Conservation (phyloP, 64 coral and sea anemone species). For the Stylophora pistillata region DNA sequence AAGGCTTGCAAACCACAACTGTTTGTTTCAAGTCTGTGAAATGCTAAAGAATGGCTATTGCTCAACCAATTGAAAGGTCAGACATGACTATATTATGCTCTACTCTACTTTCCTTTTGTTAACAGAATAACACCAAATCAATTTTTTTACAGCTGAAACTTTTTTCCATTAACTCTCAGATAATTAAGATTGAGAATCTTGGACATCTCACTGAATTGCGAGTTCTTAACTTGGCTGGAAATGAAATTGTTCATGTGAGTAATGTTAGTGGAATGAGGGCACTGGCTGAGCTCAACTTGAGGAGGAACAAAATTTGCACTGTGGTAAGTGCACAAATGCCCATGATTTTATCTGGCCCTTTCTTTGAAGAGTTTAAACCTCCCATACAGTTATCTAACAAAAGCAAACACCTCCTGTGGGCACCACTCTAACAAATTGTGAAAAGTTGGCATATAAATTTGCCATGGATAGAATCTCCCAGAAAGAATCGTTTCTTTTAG, state of each 20-base stretch:
- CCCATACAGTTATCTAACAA: too few relatives aligned
- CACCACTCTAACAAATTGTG: too few relatives aligned
- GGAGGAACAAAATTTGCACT: conserved; percentile 88
- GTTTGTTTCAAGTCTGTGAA: too few relatives aligned
- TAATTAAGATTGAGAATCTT: conserved; percentile 92
- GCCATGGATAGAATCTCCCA: too few relatives aligned
- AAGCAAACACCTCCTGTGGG: too few relatives aligned
- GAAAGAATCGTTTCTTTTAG: too few relatives aligned
- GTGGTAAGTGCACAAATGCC: conserved; percentile 53
- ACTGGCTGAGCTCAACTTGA: conserved; percentile 86
- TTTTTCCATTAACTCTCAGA: conserved; percentile 36
- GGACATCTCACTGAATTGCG: conserved; percentile 76
- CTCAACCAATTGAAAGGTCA: too few relatives aligned
- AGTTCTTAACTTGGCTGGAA: conserved; percentile 92
- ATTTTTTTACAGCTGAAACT: not conserved
- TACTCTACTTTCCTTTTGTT: not conserved
- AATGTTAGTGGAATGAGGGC: conserved; percentile 86
- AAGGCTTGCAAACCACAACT: too few relatives aligned
- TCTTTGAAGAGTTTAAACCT: not conserved
- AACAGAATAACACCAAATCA: not conserved
- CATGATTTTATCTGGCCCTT: not conserved
- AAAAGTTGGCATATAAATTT: too few relatives aligned
- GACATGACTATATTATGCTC: too few relatives aligned
- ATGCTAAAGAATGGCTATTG: too few relatives aligned
- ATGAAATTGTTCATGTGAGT: conserved; percentile 76